Evolutionary conservation across 2,888 invertebrate genomes (phyloP).

Genomic region (Panopea generosa): DNA sequence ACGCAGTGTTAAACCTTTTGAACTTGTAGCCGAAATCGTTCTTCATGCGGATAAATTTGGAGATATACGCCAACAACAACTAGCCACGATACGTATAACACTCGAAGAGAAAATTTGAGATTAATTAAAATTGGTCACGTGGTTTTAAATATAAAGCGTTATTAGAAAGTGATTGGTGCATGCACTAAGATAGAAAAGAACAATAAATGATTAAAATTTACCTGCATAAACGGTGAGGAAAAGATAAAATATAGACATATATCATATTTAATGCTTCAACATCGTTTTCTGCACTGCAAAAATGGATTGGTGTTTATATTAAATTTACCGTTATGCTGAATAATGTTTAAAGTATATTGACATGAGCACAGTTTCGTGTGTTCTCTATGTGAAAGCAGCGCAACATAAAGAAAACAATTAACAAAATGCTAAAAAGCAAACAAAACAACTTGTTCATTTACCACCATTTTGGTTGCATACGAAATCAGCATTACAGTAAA

Average conservation of each 20-base stretch:
- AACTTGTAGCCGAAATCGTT: no score
- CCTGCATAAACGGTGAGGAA: conserved; percentile 9
- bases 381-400: conserved; percentile 22
- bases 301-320: background rate
- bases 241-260: conserved; percentile 14
- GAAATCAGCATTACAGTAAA: conserved; percentile 13
- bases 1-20: no score
- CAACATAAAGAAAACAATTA: conserved; percentile 29
- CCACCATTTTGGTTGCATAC: conserved; percentile 12
- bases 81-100: no score
- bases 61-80: no score
- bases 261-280: no score
- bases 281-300: background rate
- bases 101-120: no score
- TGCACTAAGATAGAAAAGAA: conserved; percentile 5
- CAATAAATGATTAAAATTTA: conserved; percentile 9
- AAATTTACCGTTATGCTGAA: conserved; percentile 7
- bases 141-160: background rate
- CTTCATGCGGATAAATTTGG: no score
- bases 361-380: background rate
- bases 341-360: background rate
- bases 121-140: no score
- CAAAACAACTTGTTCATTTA: conserved; percentile 20
- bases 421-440: conserved; percentile 48
- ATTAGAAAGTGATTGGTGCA: conserved; percentile 2